Evolutionary conservation across 2,888 invertebrate species (phyloP).

Genomic region (Agrochola macilenta): DNA sequence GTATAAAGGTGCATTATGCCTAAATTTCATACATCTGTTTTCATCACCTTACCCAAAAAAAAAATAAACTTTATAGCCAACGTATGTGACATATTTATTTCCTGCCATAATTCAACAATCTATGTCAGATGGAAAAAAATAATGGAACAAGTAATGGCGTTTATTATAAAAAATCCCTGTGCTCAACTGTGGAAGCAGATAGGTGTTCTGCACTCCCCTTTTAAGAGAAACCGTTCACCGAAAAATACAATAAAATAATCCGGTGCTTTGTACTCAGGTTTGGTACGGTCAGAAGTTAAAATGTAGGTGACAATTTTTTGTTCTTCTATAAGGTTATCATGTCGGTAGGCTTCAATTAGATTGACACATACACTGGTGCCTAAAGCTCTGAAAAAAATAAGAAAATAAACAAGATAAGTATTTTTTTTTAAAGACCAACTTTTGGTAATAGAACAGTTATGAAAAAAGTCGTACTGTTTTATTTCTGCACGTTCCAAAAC

Average conservation of each 20-base stretch:
- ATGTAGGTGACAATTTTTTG: neutral
- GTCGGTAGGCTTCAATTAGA: neutral
- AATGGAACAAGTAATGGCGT: slow-evolving; percentile 33
- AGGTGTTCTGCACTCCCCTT: slow-evolving; percentile 74
- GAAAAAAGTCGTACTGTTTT: too few species aligned
- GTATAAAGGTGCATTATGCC: slow-evolving; percentile 27
- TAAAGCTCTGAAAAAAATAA: neutral
- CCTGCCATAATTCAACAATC: slow-evolving; percentile 13
- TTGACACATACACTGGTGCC: neutral
- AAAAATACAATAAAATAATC: slow-evolving; percentile 89
- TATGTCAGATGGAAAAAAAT: slow-evolving; percentile 11
- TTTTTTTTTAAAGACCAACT: neutral
- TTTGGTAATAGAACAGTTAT: too few species aligned
- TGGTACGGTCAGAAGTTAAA: slow-evolving; percentile 43
- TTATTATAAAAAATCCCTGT: slow-evolving; percentile 46
- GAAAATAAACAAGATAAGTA: neutral
- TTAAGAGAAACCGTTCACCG: slow-evolving; percentile 75
- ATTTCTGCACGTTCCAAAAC: too few species aligned
- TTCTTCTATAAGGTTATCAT: neutral
- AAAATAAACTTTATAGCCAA: slow-evolving; percentile 13
- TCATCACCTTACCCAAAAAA: slow-evolving; percentile 24
- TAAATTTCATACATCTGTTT: slow-evolving; percentile 35
- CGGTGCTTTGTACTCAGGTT: slow-evolving; percentile 78
- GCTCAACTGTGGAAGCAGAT: slow-evolving; percentile 48
- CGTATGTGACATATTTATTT: slow-evolving; percentile 35